Base-by-base conservation (phyloP, 1,140 invertebrate genomes). In the Drosophila yakuba region DNA sequence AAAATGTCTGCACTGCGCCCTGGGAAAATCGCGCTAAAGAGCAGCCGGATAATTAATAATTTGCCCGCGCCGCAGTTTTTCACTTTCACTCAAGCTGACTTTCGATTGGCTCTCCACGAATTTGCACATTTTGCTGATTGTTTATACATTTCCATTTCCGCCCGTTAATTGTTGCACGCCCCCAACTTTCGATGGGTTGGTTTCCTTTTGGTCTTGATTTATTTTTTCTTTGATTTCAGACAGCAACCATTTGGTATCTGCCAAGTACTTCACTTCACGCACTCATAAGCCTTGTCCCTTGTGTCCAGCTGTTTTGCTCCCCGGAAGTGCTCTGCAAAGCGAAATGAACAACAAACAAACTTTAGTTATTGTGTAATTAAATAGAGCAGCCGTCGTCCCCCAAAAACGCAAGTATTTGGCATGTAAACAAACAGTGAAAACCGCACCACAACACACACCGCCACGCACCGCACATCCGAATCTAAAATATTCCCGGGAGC, bases 271-370 rank as follows among this genome's bases (percentile, higher is more conserved):
- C 51, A 64, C 20, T 62, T 62, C 39, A 32, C 52, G 38, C 52
- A 39, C 39, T 52, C 45, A 28, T 43, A 39, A 74, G 45, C 39
- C 17, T 17, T 17, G 51, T 36, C 48, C 48, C 36, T 48, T 83
- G 79, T 62, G 68, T 61, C 55, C 83, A 89, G 83, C 84, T 88
- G 83, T 36, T 54, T 66, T 28, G 14, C 17, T 14, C 17, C 67
- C 80, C 80, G 75, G 84, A 89, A 68, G 64, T 80, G 52, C 17
- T 48, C 84, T 88, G 84, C 63, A 88, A 89, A 62, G 51, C 74
- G 76, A 61, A 88, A 79, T 72, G 72, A 71, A 78, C 63, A 84
- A 77, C 74, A 86, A 83, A 63, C 68, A 58, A 51, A 64, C 44
- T 58, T 76, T 76, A 66, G 59, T 62, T 71, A 59, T 64, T 63